phyloP scores from a whole-genome alignment of 2,888 invertebrate genomes.

The Zonitis immaculata region DNA sequence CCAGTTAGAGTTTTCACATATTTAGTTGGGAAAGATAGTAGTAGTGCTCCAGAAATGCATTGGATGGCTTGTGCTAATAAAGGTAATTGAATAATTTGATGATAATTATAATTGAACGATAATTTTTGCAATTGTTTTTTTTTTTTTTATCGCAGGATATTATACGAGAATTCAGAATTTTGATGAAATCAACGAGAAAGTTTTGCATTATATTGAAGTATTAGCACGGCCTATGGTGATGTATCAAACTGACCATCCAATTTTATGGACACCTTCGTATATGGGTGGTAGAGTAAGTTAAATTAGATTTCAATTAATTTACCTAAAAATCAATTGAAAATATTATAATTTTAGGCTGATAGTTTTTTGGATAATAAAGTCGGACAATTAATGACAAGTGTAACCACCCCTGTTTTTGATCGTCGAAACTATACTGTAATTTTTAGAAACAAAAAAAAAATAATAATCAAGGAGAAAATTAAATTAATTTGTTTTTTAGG shows the following conservation, averaged over 20 bases:
- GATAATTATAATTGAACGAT: too few relatives aligned
- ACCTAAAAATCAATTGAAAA: too few relatives aligned
- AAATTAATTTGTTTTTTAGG: conserved; percentile 50
- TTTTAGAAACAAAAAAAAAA: too few relatives aligned
- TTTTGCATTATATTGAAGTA: conserved; percentile 91
- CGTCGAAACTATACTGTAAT: conserved; percentile 80
- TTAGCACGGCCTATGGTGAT: conserved; percentile 95
- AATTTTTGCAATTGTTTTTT: too few relatives aligned
- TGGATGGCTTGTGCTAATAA: conserved; percentile 97
- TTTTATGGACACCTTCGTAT: conserved; percentile 94
- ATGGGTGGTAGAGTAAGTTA: conserved; percentile 72
- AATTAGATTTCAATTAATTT: too few relatives aligned
- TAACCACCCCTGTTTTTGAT: conserved; percentile 93
- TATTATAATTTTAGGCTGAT: too few relatives aligned
- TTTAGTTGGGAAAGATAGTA: conserved; percentile 88
- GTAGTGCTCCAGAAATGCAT: conserved; percentile 78
- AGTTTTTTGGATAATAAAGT: conserved; percentile 63
- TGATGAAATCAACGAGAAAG: conserved; percentile 86
- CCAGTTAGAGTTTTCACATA: conserved; percentile 96
- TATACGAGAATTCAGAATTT: conserved; percentile 84
- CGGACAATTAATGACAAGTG: conserved; percentile 86
- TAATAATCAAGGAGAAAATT: too few relatives aligned
- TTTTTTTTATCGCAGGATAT: too few relatives aligned
- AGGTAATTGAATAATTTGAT: too few relatives aligned
- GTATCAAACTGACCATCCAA: conserved; percentile 85